phyloP scores from a whole-genome alignment of 2,888 invertebrate species.

The Drosophila paracracens region DNA sequence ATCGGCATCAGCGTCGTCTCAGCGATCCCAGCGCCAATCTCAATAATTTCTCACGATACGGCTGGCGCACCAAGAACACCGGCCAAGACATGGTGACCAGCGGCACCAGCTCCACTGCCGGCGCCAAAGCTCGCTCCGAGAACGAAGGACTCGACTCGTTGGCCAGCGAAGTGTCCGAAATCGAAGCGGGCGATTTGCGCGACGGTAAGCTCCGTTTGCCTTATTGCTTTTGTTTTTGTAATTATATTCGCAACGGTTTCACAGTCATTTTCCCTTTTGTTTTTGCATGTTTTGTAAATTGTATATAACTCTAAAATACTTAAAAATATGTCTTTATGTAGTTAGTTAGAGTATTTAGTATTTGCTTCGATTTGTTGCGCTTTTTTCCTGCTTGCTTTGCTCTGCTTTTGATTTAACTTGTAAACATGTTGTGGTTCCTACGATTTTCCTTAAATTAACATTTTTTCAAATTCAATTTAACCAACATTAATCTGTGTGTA shows the following conservation, averaged over 20 bases:
- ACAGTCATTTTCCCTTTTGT: conserved; percentile 1
- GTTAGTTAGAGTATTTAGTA: conserved; percentile 5
- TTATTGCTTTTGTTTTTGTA: conserved; percentile 12
- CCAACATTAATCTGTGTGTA: conserved; percentile 41
- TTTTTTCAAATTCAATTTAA: conserved; percentile 63
- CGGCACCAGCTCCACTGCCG: conserved; percentile 86
- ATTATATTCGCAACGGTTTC: conserved; percentile 4
- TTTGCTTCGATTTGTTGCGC: conserved; percentile 27
- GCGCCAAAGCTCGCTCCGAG: conserved; percentile 94
- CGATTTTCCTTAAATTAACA: conserved; percentile 58
- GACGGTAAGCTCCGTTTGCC: conserved; percentile 88
- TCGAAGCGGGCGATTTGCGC: conserved; percentile 96
- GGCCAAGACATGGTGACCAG: conserved; percentile 86
- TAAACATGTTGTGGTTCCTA: conserved; percentile 72
- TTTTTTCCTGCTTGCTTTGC: conserved; percentile 48
- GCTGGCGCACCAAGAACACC: conserved; percentile 89
- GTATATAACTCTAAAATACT: neutral
- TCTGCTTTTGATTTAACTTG: conserved; percentile 56
- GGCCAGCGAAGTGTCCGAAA: conserved; percentile 93
- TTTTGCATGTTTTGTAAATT: conserved; percentile 44
- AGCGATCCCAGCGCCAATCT: conserved; percentile 97
- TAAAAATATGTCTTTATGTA: neutral
- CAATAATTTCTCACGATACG: conserved; percentile 92
- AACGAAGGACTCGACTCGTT: conserved; percentile 95
- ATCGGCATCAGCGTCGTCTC: conserved; percentile 91